Evolutionary conservation across 2,797 vertebrate species (phyloP), one percentile per base, ranked within the genome.

Genomic region (Sebastiscus albofasciatus): DNA sequence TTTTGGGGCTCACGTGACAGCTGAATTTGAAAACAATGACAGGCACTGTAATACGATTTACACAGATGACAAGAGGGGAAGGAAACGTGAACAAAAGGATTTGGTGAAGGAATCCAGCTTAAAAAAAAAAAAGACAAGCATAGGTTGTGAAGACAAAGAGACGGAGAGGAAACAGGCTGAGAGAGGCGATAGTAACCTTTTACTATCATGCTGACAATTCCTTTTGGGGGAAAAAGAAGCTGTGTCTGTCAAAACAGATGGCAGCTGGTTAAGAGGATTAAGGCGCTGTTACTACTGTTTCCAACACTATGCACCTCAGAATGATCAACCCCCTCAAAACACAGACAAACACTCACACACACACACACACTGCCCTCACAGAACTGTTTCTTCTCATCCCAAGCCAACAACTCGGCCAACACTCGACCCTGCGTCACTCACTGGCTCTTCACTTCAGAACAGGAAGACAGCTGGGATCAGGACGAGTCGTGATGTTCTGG

Each of bases 191-290:
- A 71, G 72, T 55, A 36, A 56, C 49, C 39, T 33, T 42, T 42
- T 49, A 49, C 18, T 49, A 49, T 49, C 46, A 49, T 8, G 36
- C 49, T 72, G 68, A 79, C 73, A 75, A 68, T 73, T 79, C 75
- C 79, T 86, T 84, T 80, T 82, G 67, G 72, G 54, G 54, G 27
- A 36, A 75, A 78, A 91, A 90, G 66, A 89, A 79, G 81, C 79
- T 62, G 72, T 75, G 81, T 88, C 76, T 89, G 81, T 90, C 81
- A 87, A 91, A 93, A 91, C 92, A 95, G 93, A 94, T 89, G 93
- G 90, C 81, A 75, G 88, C 93, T 93, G 92, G 86, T 86, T 83
- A 93, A 93, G 93, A 86, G 93, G 95, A 95, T 96, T 96, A 95
- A 42, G 68, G 54, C 18, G 66, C 74, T 83, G 81, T 70, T 88